These are phyloP conservation scores for Ataeniobius toweri DNA, from an alignment of 2,797 vertebrate genomes.

Conservation along the genomic window DNA sequence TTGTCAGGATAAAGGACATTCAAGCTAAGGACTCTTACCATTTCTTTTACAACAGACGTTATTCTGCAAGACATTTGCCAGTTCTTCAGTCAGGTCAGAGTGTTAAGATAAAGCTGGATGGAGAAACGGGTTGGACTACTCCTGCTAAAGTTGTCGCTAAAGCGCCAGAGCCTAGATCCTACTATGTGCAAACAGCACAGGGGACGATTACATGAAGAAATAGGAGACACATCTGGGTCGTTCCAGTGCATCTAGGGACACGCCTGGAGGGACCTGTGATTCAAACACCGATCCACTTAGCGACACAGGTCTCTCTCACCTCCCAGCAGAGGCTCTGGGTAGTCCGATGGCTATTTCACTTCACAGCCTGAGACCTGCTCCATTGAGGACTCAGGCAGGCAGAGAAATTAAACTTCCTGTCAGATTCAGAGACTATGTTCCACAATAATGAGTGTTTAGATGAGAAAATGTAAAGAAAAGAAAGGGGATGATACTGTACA, in stretches of 20 bases:
- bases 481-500: no score
- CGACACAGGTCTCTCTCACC: no score
- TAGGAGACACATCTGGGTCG: background rate
- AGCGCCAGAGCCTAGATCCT: background rate
- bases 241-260: background rate
- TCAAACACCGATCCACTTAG: no score
- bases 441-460: no score
- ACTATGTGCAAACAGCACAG: background rate
- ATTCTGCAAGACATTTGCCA: background rate
- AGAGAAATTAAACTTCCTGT: background rate
- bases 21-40: background rate
- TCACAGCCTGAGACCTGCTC: background rate
- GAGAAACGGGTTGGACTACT: background rate
- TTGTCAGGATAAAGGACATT: background rate
- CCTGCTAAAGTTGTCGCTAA: background rate
- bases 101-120: constrained; percentile 1
- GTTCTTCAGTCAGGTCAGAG: background rate
- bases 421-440: background rate
- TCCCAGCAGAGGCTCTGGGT: no score
- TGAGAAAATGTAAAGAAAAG: no score
- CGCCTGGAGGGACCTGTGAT: no score
- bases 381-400: background rate
- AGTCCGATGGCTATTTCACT: background rate
- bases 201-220: background rate
- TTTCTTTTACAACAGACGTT: background rate